phyloP scores from a whole-genome alignment of 2,888 invertebrate genomes.

The Drosophila macrospina region DNA sequence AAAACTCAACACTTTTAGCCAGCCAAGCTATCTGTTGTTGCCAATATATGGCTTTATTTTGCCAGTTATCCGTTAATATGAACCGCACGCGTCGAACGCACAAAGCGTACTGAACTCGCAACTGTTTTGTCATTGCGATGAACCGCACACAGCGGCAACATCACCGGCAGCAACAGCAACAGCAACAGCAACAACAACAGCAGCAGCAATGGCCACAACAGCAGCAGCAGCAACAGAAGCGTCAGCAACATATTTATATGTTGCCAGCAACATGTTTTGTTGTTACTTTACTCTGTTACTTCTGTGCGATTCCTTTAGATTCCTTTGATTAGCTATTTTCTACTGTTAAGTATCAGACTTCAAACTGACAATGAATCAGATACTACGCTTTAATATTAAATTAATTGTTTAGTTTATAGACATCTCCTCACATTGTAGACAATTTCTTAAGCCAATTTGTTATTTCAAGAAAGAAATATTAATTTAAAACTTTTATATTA shows the following conservation, averaged over 20 bases:
- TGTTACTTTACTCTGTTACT: conserved; percentile 29
- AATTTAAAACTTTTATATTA: too few species aligned
- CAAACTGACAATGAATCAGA: not conserved
- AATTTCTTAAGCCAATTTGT: too few species aligned
- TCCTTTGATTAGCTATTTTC: not conserved
- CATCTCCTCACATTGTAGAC: too few species aligned
- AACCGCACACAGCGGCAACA: conserved; percentile 55
- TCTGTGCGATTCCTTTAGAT: not conserved
- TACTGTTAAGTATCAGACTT: not conserved
- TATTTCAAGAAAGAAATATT: too few species aligned
- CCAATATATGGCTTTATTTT: conserved; percentile 20
- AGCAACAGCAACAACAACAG: conserved; percentile 23
- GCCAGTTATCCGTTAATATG: conserved; percentile 57
- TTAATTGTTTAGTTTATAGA: too few species aligned
- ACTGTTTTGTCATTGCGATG: conserved; percentile 60
- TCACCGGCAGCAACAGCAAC: conserved; percentile 23
- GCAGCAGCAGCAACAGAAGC: conserved; percentile 28
- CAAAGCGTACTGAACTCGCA: conserved; percentile 81
- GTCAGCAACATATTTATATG: conserved; percentile 39
- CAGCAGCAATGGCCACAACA: conserved; percentile 24
- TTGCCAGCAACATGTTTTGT: conserved; percentile 68
- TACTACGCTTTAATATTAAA: too few species aligned
- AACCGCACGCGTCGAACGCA: conserved; percentile 84
- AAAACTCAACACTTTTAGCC: conserved; percentile 34
- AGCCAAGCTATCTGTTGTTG: conserved; percentile 53